A percentile compares a stretch with the other conserved stretches of the same genome.
These are phyloP conservation scores for Automeris io DNA, from an alignment of 2,888 invertebrate species.

Conservation along the genomic window DNA sequence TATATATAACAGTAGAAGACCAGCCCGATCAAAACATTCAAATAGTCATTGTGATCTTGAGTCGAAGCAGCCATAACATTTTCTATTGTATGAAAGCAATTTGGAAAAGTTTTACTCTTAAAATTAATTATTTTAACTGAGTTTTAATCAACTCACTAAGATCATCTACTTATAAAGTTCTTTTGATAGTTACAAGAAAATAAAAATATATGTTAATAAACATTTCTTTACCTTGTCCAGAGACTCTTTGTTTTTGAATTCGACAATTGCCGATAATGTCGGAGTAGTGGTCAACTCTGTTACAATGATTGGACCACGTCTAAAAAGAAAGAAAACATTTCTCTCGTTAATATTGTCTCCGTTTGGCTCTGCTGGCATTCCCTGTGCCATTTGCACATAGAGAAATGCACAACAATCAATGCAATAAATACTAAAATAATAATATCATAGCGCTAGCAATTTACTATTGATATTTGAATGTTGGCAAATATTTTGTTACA, in stretches of 20 bases:
- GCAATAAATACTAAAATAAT: conserved; percentile 12
- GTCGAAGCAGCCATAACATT: conserved; percentile 29
- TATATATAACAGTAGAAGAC: conserved; percentile 42
- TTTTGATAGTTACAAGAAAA: conserved; percentile 44
- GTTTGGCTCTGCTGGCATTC: conserved; percentile 37
- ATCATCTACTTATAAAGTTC: conserved; percentile 22
- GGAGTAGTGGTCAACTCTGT: conserved; percentile 77
- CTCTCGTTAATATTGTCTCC: conserved; percentile 62
- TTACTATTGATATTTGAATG: conserved; percentile 73
- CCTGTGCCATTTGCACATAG: conserved; percentile 45
- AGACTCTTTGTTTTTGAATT: conserved; percentile 77
- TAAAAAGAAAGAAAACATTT: conserved; percentile 74
- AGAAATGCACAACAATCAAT: conserved; percentile 34
- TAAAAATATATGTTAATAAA: conserved; percentile 49
- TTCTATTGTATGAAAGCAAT: conserved; percentile 35
- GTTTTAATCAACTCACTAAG: conserved; percentile 20
- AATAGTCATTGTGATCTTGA: conserved; percentile 63
- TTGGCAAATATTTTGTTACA: conserved; percentile 38
- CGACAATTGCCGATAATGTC: conserved; percentile 76
- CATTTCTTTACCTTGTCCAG: conserved; percentile 74
- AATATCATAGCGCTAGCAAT: conserved; percentile 17
- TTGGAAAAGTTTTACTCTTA: conserved; percentile 45
- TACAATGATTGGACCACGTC: conserved; percentile 77
- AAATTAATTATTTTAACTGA: conserved; percentile 1
- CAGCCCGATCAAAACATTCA: conserved; percentile 70